These are phyloP conservation scores for Smutsia temminckii DNA, from an alignment of 2,797 vertebrate species.

Conservation along the genomic window DNA sequence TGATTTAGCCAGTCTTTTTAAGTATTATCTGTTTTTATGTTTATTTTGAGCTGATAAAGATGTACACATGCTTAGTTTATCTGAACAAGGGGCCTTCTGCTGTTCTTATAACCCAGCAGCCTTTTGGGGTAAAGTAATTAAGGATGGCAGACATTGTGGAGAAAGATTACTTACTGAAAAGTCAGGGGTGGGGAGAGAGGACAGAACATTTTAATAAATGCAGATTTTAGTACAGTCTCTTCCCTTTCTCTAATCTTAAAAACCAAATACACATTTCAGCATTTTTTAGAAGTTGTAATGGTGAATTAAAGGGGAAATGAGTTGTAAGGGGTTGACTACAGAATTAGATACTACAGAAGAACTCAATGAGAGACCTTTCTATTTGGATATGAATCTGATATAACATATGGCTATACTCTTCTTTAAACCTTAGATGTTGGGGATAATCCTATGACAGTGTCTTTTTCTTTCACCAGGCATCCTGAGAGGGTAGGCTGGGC, in stretches of 20 bases:
- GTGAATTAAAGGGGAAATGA: not conserved
- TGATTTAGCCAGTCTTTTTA: not conserved
- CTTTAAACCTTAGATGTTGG: not conserved
- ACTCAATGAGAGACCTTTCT: not conserved
- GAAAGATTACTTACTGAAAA: not conserved
- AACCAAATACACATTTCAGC: not conserved
- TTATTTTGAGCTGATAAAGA: constrained; percentile 21
- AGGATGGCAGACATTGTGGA: not conserved
- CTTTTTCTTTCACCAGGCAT: not conserved
- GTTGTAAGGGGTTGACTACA: not conserved
- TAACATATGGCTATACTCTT: not conserved
- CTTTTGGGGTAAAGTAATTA: not conserved
- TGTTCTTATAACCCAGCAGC: not conserved
- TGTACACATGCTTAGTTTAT: not conserved
- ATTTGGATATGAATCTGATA: not conserved
- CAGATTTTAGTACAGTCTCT: not conserved
- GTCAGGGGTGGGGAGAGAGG: not conserved
- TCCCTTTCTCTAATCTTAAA: constrained; percentile 27
- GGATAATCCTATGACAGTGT: not conserved
- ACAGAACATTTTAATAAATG: not conserved
- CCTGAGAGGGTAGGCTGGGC: not conserved
- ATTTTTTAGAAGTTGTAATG: not conserved
- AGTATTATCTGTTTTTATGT: not conserved
- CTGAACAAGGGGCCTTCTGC: not conserved
- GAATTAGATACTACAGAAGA: not conserved